Conservation (phyloP, 2,113 vertebrate species). For the Chamaetylas fuelleborni region DNA sequence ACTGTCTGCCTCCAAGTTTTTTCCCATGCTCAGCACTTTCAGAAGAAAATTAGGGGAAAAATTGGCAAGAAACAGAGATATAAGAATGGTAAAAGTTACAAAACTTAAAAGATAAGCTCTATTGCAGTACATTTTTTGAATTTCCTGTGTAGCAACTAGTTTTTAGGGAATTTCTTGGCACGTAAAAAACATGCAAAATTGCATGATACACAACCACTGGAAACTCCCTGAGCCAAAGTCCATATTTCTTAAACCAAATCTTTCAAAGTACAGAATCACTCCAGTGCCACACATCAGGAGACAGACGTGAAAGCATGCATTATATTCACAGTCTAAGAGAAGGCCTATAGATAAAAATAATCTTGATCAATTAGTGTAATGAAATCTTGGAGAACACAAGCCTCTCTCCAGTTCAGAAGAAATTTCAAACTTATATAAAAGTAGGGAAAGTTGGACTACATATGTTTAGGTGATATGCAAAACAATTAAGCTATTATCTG, state of each 20-base stretch:
- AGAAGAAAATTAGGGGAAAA: neutral
- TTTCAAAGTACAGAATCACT: neutral
- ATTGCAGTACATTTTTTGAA: neutral
- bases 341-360: neutral
- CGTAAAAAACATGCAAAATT: neutral
- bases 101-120: neutral
- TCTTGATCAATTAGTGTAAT: neutral
- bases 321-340: neutral
- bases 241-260: neutral
- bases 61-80: neutral
- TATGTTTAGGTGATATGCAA: neutral
- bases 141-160: neutral
- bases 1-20: neutral
- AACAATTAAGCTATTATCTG: neutral
- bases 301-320: neutral
- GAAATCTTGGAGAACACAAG: neutral
- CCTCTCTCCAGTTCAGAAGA: neutral
- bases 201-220: rapidly evolving
- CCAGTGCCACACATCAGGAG: neutral
- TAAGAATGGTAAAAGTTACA: neutral
- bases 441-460: neutral
- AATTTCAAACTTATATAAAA: neutral
- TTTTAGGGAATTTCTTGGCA: neutral
- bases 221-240: neutral
- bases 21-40: neutral